These are phyloP conservation scores for Hoplodrina ambigua DNA, from an alignment of 2,888 invertebrate genomes.

Conservation along the genomic window DNA sequence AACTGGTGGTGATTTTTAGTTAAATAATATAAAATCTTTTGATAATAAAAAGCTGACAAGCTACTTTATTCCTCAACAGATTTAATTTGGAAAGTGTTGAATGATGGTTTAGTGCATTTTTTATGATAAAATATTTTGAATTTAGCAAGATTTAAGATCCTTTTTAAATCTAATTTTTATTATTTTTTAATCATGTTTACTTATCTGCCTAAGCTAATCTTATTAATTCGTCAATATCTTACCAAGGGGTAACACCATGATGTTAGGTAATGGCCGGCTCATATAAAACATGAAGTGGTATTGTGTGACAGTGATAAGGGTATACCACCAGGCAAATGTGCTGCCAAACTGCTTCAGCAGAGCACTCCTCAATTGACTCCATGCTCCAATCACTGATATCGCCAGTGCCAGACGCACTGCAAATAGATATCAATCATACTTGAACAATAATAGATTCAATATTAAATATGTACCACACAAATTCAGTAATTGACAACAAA, in stretches of 20 bases:
- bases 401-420: conserved; percentile 96
- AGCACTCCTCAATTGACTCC: conserved; percentile 93
- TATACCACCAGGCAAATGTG: conserved; percentile 95
- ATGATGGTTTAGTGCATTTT: too few species aligned
- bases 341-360: conserved; percentile 94
- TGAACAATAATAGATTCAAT: conserved; percentile 31
- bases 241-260: conserved; percentile 98
- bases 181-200: too few species aligned
- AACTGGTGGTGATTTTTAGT: too few species aligned
- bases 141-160: too few species aligned
- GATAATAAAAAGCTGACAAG: too few species aligned
- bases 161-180: too few species aligned
- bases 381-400: conserved; percentile 93
- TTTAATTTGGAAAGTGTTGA: too few species aligned
- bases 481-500: conserved; percentile 14
- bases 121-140: too few species aligned
- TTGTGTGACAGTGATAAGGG: conserved; percentile 96
- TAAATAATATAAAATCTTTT: too few species aligned
- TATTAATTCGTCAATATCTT: conserved; percentile 57
- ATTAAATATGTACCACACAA: background rate
- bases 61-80: too few species aligned
- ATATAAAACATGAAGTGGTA: conserved; percentile 99
- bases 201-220: background rate
- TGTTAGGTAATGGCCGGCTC: conserved; percentile 98
- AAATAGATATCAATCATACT: conserved; percentile 70